Percentiles rank a stretch among this genome's conserved stretches.
Conservation (phyloP, 2,113 vertebrate genomes). For the Ammospiza nelsoni region DNA sequence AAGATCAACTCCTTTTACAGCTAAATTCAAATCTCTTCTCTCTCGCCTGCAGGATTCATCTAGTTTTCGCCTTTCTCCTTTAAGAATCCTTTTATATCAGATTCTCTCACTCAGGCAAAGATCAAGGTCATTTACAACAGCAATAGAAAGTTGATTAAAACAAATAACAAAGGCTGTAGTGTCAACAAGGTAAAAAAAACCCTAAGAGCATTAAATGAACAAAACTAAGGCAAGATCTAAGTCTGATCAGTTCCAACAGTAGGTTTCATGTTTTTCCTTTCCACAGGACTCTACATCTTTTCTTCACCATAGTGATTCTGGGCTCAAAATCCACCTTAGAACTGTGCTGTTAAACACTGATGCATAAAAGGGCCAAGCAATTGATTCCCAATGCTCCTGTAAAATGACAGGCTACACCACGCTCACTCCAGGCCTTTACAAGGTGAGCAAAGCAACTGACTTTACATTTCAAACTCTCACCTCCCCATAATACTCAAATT, state of each 20-base stretch:
- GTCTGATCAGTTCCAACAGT: neutral
- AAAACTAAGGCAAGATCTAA: neutral
- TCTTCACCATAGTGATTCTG: neutral
- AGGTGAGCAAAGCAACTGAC: neutral
- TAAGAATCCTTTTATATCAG: neutral
- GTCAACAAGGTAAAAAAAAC: neutral
- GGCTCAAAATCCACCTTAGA: neutral
- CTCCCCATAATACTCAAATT: neutral
- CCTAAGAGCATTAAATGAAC: neutral
- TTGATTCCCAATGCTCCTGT: neutral
- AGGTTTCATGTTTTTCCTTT: neutral
- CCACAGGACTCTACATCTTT: neutral
- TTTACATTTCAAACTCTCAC: neutral
- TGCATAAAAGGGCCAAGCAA: neutral
- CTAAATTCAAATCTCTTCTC: conserved; percentile 11
- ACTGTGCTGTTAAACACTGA: neutral
- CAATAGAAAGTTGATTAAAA: conserved; percentile 25
- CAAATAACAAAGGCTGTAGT: neutral
- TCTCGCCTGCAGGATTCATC: conserved; percentile 19
- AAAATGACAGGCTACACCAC: neutral
- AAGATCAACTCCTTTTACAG: neutral
- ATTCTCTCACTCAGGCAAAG: conserved; percentile 2
- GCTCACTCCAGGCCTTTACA: neutral
- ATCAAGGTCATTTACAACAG: conserved; percentile 24
- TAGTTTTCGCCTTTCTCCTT: neutral